Evolutionary conservation across 2,888 invertebrate genomes (phyloP).

Genomic region (Aspidapion aeneum): DNA sequence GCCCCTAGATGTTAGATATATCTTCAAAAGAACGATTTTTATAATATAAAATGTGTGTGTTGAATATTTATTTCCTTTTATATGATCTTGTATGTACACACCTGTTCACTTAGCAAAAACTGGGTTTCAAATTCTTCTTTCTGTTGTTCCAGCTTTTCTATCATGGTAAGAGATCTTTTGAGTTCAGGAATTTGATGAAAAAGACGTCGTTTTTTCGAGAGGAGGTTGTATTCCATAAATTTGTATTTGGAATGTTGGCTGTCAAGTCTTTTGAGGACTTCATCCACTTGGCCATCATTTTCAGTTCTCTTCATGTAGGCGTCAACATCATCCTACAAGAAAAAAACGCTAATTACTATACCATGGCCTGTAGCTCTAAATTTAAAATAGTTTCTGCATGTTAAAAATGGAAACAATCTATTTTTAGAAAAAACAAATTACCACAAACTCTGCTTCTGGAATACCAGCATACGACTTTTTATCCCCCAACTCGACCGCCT

Average conservation of each 20-base stretch:
- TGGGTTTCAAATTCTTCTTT: slow-evolving; percentile 80
- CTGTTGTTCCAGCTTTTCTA: slow-evolving; percentile 80
- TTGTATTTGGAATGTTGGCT: slow-evolving; percentile 96
- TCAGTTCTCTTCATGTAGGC: slow-evolving; percentile 83
- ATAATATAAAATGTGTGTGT: too few relatives aligned
- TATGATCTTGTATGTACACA: too few relatives aligned
- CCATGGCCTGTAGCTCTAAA: too few relatives aligned
- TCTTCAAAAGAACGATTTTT: too few relatives aligned
- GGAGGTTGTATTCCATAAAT: slow-evolving; percentile 92
- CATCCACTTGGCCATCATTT: slow-evolving; percentile 78
- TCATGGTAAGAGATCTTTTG: slow-evolving; percentile 86
- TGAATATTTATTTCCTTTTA: too few relatives aligned
- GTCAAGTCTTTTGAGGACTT: slow-evolving; percentile 81
- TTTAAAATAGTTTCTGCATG: not conserved
- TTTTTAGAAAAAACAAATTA: slow-evolving; percentile 50
- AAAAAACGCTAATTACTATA: too few relatives aligned
- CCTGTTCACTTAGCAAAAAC: slow-evolving; percentile 90
- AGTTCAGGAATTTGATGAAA: slow-evolving; percentile 94
- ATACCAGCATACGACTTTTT: slow-evolving; percentile 75
- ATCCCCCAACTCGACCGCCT: slow-evolving; percentile 37
- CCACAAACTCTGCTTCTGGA: slow-evolving; percentile 85
- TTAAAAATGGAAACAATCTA: not conserved
- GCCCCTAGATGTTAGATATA: too few relatives aligned
- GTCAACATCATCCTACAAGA: slow-evolving; percentile 87
- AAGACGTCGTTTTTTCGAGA: slow-evolving; percentile 80